A percentile compares a stretch with the other conserved stretches of the same genome.
Conservation (phyloP, 2,888 invertebrate species). For the Axea sp. region DNA sequence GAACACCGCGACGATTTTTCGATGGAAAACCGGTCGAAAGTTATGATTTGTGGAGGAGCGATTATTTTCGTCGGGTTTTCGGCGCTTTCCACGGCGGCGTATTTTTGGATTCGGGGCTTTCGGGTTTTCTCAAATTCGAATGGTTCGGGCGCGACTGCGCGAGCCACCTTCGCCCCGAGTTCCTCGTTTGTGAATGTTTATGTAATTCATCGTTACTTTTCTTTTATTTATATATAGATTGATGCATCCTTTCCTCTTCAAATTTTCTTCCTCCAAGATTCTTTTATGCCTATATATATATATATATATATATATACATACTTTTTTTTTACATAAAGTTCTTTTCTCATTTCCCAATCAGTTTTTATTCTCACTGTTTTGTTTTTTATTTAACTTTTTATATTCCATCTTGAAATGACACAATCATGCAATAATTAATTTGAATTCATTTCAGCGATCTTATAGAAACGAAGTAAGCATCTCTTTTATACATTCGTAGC, state of each 20-base stretch:
- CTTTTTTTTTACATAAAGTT: too few relatives aligned
- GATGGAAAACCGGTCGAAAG: constrained; percentile 52
- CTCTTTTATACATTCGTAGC: constrained; percentile 45
- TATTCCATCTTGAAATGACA: too few relatives aligned
- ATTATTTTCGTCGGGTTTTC: constrained; percentile 40
- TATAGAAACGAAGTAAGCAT: constrained; percentile 52
- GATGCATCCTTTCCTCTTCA: too few relatives aligned
- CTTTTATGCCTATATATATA: too few relatives aligned
- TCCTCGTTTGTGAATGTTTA: background rate
- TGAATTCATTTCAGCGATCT: constrained; percentile 42
- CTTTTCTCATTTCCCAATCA: too few relatives aligned
- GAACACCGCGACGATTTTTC: constrained; percentile 52
- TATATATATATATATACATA: too few relatives aligned
- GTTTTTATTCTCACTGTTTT: too few relatives aligned
- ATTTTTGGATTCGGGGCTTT: constrained; percentile 31
- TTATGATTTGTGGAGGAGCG: constrained; percentile 45
- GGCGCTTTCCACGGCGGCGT: constrained; percentile 28
- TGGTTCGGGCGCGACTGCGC: background rate
- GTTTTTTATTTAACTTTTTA: too few relatives aligned
- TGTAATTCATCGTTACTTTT: too few relatives aligned
- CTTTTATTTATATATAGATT: too few relatives aligned
- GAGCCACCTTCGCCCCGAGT: background rate
- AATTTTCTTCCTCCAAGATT: too few relatives aligned
- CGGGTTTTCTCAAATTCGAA: constrained; percentile 29
- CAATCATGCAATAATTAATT: too few relatives aligned